phyloP scores from a whole-genome alignment of 2,113 vertebrate genomes.

The Neodontobutis hainanensis region DNA sequence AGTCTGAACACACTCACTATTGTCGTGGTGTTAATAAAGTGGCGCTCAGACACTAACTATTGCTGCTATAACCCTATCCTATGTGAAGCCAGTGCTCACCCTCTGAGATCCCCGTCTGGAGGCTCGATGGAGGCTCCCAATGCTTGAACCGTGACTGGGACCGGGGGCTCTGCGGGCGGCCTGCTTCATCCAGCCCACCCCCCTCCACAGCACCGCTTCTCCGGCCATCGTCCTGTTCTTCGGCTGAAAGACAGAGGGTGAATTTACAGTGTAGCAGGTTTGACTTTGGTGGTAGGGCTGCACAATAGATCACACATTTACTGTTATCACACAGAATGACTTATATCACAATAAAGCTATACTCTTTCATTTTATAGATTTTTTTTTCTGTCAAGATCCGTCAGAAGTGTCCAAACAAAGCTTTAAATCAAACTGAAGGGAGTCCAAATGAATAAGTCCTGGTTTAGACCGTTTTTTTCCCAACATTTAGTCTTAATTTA shows the following conservation, averaged over 20 bases:
- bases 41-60: background rate
- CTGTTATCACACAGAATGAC: too few species aligned
- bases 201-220: constrained; percentile 62
- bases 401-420: too few species aligned
- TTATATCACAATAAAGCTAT: too few species aligned
- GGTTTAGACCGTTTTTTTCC: background rate
- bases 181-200: constrained; percentile 58
- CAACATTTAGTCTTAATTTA: background rate
- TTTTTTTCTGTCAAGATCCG: too few species aligned
- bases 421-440: too few species aligned
- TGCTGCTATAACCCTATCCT: background rate
- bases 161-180: constrained; percentile 33
- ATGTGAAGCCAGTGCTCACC: constrained; percentile 33
- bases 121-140: constrained; percentile 29
- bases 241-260: background rate
- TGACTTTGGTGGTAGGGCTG: too few species aligned
- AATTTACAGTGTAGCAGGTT: background rate
- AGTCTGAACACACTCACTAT: too few species aligned
- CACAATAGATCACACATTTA: too few species aligned
- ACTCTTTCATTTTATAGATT: too few species aligned
- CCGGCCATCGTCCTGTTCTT: constrained; percentile 50
- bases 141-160: background rate
- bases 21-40: too few species aligned
- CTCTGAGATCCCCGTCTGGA: constrained; percentile 5
- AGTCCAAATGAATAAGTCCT: background rate